Evolutionary conservation across 2,888 invertebrate genomes (phyloP).

Genomic region (Chaetoderma sp.): DNA sequence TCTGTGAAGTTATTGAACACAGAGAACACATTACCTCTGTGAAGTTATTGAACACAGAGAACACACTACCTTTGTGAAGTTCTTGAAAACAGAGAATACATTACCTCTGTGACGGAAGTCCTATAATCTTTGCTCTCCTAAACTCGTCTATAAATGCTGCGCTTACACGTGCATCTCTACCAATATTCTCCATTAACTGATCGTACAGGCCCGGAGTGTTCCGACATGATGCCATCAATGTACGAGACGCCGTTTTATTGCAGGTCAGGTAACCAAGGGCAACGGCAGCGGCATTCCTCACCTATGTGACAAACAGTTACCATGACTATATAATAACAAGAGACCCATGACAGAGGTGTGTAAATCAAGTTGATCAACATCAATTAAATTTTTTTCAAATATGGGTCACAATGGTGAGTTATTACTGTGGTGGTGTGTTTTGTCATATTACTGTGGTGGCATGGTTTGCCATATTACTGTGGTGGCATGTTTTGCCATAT

Average conservation of each 20-base stretch:
- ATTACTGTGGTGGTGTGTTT: too few species aligned
- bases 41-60: neutral
- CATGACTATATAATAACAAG: too few species aligned
- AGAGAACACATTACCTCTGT: neutral
- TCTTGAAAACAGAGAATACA: constrained; percentile 4
- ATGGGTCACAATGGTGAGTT: too few species aligned
- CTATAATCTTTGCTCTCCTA: constrained; percentile 59
- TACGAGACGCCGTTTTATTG: constrained; percentile 67
- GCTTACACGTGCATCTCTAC: constrained; percentile 60
- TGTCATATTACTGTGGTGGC: too few species aligned
- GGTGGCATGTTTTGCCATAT: too few species aligned
- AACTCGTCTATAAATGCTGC: constrained; percentile 65
- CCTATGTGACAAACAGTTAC: too few species aligned
- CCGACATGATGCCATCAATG: constrained; percentile 60
- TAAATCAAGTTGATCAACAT: too few species aligned
- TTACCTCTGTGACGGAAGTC: constrained; percentile 66
- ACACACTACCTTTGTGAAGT: neutral
- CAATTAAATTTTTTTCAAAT: too few species aligned
- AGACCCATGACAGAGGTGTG: too few species aligned
- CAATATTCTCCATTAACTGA: constrained; percentile 62
- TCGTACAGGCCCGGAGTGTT: constrained; percentile 64
- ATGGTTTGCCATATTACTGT: too few species aligned
- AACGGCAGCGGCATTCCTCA: constrained; percentile 60
- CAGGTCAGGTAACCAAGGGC: constrained; percentile 68
- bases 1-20: neutral